Evolutionary conservation across 1,140 invertebrate species (phyloP).

Genomic region (Sesamia nonagrioides): DNA sequence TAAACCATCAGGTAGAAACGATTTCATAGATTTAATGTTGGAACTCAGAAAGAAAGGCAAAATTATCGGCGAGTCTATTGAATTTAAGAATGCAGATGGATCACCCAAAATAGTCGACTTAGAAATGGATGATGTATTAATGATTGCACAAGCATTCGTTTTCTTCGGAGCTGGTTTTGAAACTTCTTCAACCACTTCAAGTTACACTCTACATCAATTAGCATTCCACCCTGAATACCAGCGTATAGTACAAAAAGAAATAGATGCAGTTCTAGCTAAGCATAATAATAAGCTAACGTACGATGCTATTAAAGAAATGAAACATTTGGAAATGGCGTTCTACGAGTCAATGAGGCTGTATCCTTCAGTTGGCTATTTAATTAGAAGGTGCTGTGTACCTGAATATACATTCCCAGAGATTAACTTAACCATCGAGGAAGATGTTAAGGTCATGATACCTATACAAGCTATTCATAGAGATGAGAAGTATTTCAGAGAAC

Average conservation of each 20-base stretch:
- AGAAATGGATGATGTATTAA: conserved; percentile 55
- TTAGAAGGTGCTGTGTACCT: conserved; percentile 56
- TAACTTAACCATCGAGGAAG: conserved; percentile 78
- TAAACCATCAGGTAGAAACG: conserved; percentile 81
- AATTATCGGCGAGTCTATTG: conserved; percentile 57
- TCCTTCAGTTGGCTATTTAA: conserved; percentile 62
- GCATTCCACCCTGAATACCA: conserved; percentile 87
- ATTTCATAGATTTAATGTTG: conserved; percentile 87
- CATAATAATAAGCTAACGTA: conserved; percentile 75
- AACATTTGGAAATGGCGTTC: conserved; percentile 69
- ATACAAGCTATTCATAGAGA: conserved; percentile 62
- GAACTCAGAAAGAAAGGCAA: conserved; percentile 84
- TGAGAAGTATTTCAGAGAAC: conserved; percentile 59
- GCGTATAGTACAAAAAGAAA: conserved; percentile 69
- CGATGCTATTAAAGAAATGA: conserved; percentile 80
- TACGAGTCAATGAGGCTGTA: conserved; percentile 74
- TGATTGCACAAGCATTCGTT: conserved; percentile 63
- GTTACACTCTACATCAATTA: conserved; percentile 84
- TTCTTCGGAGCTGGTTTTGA: conserved; percentile 74
- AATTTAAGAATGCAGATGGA: conserved; percentile 55
- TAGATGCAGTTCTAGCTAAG: conserved; percentile 63
- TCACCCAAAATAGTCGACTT: conserved; percentile 52
- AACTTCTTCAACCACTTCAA: conserved; percentile 69
- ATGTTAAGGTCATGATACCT: conserved; percentile 82
- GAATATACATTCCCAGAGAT: conserved; percentile 69